Evolutionary conservation across 1,140 invertebrate species (phyloP).

Genomic region (Heterodera schachtii): DNA sequence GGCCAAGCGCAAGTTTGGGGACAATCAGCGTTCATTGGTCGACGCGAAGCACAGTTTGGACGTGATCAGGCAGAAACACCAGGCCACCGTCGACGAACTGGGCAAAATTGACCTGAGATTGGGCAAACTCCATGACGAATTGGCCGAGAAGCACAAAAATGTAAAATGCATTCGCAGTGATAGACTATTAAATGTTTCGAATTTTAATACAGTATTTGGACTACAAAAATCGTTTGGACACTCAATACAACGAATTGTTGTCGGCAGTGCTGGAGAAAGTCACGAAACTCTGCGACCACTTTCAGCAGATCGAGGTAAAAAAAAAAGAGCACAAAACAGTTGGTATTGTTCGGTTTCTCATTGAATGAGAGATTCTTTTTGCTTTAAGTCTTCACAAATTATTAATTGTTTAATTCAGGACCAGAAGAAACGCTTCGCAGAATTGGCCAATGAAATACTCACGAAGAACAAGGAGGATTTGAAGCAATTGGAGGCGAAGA

Average conservation of each 20-base stretch:
- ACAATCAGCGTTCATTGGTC: conserved; percentile 9
- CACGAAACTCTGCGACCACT: conserved; percentile 22
- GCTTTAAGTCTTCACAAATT: neutral
- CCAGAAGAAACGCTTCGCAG: conserved; percentile 10
- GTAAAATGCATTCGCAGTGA: conserved; percentile 2
- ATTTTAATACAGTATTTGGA: conserved; percentile 5
- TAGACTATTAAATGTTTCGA: neutral
- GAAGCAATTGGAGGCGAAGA: neutral
- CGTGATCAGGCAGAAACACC: conserved; percentile 20
- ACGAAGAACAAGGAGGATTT: neutral
- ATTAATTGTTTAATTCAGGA: neutral
- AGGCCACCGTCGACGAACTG: neutral
- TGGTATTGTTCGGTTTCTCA: too few relatives aligned
- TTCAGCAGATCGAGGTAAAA: conserved; percentile 3
- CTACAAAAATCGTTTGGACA: conserved; percentile 14
- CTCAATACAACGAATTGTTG: conserved; percentile 7
- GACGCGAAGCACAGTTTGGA: conserved; percentile 13
- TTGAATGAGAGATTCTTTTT: neutral
- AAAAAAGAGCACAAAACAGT: neutral
- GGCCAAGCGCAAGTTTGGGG: conserved; percentile 12
- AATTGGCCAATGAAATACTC: conserved; percentile 4
- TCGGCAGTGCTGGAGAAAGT: conserved; percentile 10
- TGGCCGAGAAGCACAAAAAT: conserved; percentile 24
- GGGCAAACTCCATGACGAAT: conserved; percentile 5
- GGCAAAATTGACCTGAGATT: conserved; percentile 3